Evolutionary conservation across 2,797 vertebrate genomes (phyloP), one percentile per base, ranked within the genome.

Genomic region (Danio kyathit): DNA sequence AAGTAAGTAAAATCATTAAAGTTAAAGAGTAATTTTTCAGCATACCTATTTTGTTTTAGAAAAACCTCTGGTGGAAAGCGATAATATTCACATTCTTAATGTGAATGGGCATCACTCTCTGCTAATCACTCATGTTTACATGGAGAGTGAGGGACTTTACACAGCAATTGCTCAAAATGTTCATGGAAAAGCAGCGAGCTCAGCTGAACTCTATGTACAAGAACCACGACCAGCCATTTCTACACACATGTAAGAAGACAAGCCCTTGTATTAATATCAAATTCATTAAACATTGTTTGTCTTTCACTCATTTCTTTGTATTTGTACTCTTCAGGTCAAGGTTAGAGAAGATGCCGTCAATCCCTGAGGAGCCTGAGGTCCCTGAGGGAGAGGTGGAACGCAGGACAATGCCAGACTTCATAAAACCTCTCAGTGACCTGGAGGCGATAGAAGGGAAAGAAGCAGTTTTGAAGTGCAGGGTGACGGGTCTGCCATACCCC

Each of bases 261-360:
- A 13, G 14, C 29, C 43, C 14, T 54, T 54, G n/a, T 70, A 21
- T 54, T 7, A 29, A 11, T 59, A 9, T 61, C 17, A 17, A 29
- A 17, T 5, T 21, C 38, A 4, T 19, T 38, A 54, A 19, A 4
- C 21, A 19, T 29, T 46, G 12, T 5, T 51, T 49, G 2, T 5
- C 38, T 46, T 59, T 14, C 5, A 40, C n/a, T 70, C 11, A 16
- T 49, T 61, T 40, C 11, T 16, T 7, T n/a, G 9, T 41, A 8
- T 51, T 66, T 8, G 16, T 52, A 10, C n/a, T 49, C 5, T 82
- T 86, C 87, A 98, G 97, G 89, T 94, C 95, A 1, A 98, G 96
- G 88, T 83, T 99, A 85, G 97, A 98, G 88, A 99, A 99, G 94
- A 99, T 99, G 97, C 97, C 97, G 0, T 99, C 97, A 48, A 99